Percentiles rank a stretch among this genome's conserved stretches.
phyloP scores from a whole-genome alignment of 2,113 vertebrate species.

The Hydropotes inermis region DNA sequence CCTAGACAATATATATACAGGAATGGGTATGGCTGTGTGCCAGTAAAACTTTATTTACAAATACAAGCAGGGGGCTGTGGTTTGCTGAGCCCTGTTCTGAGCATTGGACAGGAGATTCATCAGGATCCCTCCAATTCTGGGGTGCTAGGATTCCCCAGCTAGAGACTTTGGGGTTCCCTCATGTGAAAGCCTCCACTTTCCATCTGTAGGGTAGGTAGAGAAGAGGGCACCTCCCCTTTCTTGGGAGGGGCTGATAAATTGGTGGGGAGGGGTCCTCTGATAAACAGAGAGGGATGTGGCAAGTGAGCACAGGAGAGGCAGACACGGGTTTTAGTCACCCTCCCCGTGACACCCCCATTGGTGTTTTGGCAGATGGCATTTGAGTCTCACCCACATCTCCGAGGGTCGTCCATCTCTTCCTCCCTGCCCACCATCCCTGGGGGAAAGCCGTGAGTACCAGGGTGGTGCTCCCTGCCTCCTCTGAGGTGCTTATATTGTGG shows the following conservation, averaged over 20 bases:
- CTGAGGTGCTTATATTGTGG: neutral
- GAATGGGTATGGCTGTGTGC: neutral
- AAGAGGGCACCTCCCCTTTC: neutral
- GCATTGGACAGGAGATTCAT: neutral
- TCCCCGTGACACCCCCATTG: neutral
- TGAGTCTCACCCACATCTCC: conserved; percentile 90
- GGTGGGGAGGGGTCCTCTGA: neutral
- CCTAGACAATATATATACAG: neutral
- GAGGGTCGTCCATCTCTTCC: conserved; percentile 84
- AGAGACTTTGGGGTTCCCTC: neutral
- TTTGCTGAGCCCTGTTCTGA: neutral
- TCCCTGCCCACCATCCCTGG: conserved; percentile 85
- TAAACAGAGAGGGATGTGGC: neutral
- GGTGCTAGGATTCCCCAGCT: neutral
- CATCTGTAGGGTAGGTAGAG: neutral
- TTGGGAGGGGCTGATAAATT: neutral
- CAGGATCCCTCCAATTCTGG: neutral
- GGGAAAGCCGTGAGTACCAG: conserved; percentile 89
- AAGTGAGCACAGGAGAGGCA: neutral
- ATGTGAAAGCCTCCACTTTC: neutral
- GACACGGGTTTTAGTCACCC: rapidly evolving
- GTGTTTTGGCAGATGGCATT: conserved; percentile 80
- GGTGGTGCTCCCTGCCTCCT: neutral
- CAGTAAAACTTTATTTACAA: neutral
- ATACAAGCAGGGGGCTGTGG: neutral